These are phyloP conservation scores for Neoascia interrupta DNA, from an alignment of 2,888 invertebrate species.

Conservation along the genomic window DNA sequence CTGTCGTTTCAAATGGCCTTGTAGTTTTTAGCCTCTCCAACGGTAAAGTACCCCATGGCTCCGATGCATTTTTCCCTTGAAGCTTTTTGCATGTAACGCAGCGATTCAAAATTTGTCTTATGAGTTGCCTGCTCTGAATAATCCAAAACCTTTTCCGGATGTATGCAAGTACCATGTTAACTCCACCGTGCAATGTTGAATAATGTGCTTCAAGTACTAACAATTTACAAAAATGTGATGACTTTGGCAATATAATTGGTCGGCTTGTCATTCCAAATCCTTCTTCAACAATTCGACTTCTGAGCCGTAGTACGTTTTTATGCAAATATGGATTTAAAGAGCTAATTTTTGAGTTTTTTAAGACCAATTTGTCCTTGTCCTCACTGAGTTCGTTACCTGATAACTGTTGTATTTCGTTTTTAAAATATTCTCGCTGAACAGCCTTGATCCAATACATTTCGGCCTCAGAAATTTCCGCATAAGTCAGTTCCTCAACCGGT, in stretches of 20 bases:
- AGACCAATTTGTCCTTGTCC: no score
- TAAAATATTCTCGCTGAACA: background rate
- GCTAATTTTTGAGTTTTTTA: background rate
- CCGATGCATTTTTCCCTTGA: no score
- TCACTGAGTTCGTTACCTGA: no score
- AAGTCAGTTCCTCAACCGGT: background rate
- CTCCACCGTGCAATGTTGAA: slow-evolving; percentile 6
- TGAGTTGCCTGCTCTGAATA: slow-evolving; percentile 12
- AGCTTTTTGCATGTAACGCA: slow-evolving; percentile 8
- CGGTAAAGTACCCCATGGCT: no score
- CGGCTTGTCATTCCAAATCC: background rate
- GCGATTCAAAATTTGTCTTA: slow-evolving; percentile 31
- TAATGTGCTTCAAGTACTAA: background rate
- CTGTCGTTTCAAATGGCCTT: background rate
- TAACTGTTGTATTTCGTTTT: background rate
- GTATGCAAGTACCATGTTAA: slow-evolving; percentile 41
- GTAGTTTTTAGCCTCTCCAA: background rate
- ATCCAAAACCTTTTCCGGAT: slow-evolving; percentile 57
- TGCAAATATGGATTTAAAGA: background rate
- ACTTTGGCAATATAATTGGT: slow-evolving; percentile 13
- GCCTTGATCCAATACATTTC: background rate
- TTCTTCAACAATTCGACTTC: background rate
- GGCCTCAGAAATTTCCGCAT: background rate
- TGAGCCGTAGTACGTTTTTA: background rate
- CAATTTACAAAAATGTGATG: slow-evolving; percentile 1